Conservation (phyloP, 2,797 vertebrate genomes). For the Gorsachius magnificus region DNA sequence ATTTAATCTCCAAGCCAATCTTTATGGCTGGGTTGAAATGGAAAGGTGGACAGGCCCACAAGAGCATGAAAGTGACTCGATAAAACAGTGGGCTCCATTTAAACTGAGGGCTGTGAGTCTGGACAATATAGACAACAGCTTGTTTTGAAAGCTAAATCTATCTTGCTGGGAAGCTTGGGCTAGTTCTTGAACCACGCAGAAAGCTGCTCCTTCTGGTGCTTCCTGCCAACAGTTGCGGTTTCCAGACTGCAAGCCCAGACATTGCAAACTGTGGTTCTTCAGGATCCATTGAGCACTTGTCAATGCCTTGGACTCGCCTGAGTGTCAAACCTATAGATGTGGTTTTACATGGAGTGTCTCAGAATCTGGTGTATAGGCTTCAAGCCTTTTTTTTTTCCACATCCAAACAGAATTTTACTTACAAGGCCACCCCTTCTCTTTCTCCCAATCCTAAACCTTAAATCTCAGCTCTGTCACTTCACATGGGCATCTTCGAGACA, state of each 20-base stretch:
- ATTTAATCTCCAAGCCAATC: slow-evolving; percentile 17
- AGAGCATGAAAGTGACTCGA: slow-evolving; percentile 25
- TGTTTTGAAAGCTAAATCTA: not conserved
- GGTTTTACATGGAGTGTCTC: not conserved
- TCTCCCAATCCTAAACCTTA: not conserved
- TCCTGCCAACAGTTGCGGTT: not conserved
- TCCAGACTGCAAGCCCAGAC: not conserved
- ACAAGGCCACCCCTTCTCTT: not conserved
- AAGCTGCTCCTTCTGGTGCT: not conserved
- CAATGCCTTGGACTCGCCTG: not conserved
- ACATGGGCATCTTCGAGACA: not conserved
- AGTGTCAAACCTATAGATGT: not conserved
- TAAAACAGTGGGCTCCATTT: not conserved
- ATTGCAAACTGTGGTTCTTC: not conserved
- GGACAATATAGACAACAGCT: not conserved
- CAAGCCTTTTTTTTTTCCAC: not conserved
- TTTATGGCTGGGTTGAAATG: slow-evolving; percentile 29
- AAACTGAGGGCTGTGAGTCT: not conserved
- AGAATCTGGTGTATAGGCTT: not conserved
- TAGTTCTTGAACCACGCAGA: not conserved
- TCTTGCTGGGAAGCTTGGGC: not conserved
- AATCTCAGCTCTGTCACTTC: not conserved
- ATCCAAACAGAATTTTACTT: not conserved
- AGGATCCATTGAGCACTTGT: not conserved
- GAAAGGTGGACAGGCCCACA: not conserved